phyloP scores from a whole-genome alignment of 2,113 vertebrate species.

The Pelmatolapia mariae region DNA sequence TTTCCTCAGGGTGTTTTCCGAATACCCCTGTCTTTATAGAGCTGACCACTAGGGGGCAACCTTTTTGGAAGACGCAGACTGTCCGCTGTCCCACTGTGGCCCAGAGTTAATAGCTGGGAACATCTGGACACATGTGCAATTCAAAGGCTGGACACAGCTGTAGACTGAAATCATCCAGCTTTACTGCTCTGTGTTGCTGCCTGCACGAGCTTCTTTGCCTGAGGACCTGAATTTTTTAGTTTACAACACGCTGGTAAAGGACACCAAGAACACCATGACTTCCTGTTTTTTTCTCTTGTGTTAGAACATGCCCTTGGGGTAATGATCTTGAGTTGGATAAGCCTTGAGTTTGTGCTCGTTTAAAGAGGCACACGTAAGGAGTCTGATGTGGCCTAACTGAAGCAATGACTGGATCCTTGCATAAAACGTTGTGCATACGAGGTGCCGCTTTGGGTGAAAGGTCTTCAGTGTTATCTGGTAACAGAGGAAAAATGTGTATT shows the following conservation, averaged over 20 bases:
- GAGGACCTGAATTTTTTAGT: conserved; percentile 1
- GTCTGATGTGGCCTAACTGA: background rate
- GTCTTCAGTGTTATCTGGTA: background rate
- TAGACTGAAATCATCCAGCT: conserved; percentile 31
- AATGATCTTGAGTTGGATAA: background rate
- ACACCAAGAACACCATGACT: background rate
- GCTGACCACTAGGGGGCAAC: conserved; percentile 12
- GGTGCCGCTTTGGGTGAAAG: background rate
- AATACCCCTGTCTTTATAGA: background rate
- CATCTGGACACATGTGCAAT: conserved; percentile 42
- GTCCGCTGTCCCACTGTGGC: background rate
- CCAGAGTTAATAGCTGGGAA: conserved; percentile 26
- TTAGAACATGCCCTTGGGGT: background rate
- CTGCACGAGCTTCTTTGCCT: background rate
- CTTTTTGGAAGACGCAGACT: background rate
- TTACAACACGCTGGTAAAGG: conserved; percentile 13
- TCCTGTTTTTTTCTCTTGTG: background rate
- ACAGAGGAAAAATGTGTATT: background rate
- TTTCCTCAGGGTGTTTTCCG: background rate
- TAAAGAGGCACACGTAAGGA: background rate
- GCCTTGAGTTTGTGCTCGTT: background rate
- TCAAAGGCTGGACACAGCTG: conserved; percentile 50
- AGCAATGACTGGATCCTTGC: background rate
- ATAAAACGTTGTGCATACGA: background rate
- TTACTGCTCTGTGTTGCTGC: conserved; percentile 5